phyloP scores from a whole-genome alignment of 1,140 invertebrate genomes.

The Lineus longissimus region DNA sequence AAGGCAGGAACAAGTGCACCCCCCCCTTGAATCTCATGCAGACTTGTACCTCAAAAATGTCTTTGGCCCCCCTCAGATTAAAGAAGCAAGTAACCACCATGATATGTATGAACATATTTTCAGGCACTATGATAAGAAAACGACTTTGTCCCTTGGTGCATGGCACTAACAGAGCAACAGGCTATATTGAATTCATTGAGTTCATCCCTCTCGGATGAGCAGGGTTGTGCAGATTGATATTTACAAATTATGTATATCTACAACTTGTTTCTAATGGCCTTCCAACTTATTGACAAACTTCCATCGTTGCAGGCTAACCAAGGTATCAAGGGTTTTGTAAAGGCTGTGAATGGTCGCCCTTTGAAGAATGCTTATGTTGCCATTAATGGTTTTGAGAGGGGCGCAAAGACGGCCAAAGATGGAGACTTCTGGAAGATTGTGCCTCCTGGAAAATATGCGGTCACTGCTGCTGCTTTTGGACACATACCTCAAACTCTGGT shows the following conservation, averaged over 20 bases:
- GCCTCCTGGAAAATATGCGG: conserved; percentile 75
- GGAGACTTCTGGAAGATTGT: conserved; percentile 92
- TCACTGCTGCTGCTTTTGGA: conserved; percentile 68
- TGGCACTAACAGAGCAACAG: too few relatives aligned
- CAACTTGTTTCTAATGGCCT: too few relatives aligned
- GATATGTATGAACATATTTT: too few relatives aligned
- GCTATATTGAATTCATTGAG: too few relatives aligned
- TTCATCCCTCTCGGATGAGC: too few relatives aligned
- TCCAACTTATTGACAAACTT: not conserved
- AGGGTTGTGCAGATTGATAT: too few relatives aligned
- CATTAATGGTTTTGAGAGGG: conserved; percentile 57
- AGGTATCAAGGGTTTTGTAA: not conserved
- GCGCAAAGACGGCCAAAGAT: conserved; percentile 79
- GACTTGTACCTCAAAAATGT: too few relatives aligned
- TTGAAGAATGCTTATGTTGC: not conserved
- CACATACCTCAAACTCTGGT: conserved; percentile 59
- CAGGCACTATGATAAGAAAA: too few relatives aligned
- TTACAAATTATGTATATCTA: too few relatives aligned
- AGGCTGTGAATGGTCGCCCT: not conserved
- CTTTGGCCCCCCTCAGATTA: too few relatives aligned
- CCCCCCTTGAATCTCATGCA: not conserved
- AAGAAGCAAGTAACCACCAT: too few relatives aligned
- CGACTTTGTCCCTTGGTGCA: too few relatives aligned
- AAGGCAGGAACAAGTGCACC: conserved; percentile 48
- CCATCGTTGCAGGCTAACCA: conserved; percentile 1